A percentile compares a stretch with the other conserved stretches of the same genome.
phyloP scores from a whole-genome alignment of 2,113 vertebrate species.

The Dascyllus trimaculatus region DNA sequence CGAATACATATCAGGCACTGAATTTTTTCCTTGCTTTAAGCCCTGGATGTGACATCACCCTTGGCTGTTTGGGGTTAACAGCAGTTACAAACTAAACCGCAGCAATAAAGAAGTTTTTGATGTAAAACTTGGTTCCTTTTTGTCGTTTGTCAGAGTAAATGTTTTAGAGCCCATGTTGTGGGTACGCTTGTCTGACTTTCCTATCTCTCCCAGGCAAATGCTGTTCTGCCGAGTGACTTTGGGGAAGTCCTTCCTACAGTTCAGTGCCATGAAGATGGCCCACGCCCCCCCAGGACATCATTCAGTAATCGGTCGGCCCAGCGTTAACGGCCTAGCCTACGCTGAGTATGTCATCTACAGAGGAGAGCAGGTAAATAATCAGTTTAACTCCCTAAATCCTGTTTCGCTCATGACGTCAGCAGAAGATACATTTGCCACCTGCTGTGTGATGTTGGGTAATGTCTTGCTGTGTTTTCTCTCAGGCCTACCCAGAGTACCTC shows the following conservation, averaged over 20 bases:
- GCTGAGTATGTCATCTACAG: constrained; percentile 99
- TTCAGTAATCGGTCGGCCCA: constrained; percentile 97
- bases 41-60: too few species aligned
- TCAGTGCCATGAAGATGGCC: constrained; percentile 99
- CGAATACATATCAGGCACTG: too few species aligned
- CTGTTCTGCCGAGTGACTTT: constrained; percentile 98
- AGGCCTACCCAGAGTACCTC: constrained; percentile 99
- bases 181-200: not conserved
- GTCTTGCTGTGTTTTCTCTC: constrained; percentile 10
- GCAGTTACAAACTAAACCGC: not conserved
- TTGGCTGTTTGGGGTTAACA: rapidly evolving
- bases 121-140: too few species aligned
- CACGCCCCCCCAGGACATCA: constrained; percentile 98
- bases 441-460: constrained; percentile 3
- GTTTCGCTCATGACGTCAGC: not conserved
- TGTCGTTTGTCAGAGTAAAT: not conserved
- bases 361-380: constrained; percentile 93
- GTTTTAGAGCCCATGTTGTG: not conserved
- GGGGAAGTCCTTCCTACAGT: constrained; percentile 98
- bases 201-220: constrained; percentile 90
- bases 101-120: not conserved
- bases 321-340: constrained; percentile 96
- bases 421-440: not conserved
- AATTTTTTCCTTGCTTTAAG: too few species aligned
- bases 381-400: not conserved